Evolutionary conservation across 2,113 vertebrate species (phyloP).

Genomic region (Melanotaenia duboulayi): DNA sequence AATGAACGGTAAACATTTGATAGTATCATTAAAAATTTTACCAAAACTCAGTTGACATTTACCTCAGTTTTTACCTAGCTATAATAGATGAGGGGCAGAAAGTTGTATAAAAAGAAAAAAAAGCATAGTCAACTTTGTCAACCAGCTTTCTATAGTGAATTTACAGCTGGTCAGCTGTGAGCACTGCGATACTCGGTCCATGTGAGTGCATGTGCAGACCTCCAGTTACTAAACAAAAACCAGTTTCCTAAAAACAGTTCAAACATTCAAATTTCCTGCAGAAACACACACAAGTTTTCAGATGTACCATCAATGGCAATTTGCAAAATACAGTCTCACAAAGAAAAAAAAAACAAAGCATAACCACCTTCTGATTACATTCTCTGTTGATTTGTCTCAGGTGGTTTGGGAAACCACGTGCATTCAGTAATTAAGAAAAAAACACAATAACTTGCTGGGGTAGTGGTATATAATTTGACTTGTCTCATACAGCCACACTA

Average conservation of each 20-base stretch:
- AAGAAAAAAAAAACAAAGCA: neutral
- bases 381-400: neutral
- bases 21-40: no score
- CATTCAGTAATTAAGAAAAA: neutral
- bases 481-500: neutral
- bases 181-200: no score
- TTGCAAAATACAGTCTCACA: neutral
- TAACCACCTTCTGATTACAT: neutral
- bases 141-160: neutral
- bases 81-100: slow-evolving; percentile 10
- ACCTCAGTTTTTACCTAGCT: no score
- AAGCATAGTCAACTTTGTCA: neutral
- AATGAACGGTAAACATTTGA: no score
- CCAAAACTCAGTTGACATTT: no score
- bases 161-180: neutral
- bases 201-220: no score
- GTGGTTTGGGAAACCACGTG: neutral
- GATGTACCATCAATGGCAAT: neutral
- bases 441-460: no score
- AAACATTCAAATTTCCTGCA: no score
- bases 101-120: neutral
- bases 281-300: no score
- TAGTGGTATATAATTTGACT: neutral
- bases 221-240: no score
- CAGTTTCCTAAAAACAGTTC: no score